phyloP scores from a whole-genome alignment of 2,113 vertebrate genomes.

The Saimiri boliviensis region DNA sequence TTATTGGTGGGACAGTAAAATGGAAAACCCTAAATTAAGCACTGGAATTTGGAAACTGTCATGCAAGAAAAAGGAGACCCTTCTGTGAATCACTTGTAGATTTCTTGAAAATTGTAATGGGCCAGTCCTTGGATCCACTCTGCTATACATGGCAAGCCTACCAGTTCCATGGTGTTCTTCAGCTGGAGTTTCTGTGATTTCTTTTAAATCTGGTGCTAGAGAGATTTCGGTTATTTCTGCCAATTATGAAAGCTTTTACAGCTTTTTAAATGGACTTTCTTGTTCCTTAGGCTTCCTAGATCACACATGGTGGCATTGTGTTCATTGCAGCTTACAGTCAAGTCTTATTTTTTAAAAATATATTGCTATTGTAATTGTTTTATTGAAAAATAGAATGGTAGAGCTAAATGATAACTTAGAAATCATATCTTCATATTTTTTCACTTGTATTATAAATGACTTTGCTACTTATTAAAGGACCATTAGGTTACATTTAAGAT shows the following conservation, averaged over 20 bases:
- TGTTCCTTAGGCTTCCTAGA: neutral
- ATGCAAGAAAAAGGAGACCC: neutral
- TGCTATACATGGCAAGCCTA: neutral
- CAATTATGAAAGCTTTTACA: neutral
- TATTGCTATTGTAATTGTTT: neutral
- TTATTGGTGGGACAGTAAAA: neutral
- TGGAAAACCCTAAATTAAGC: neutral
- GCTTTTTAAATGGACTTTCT: conserved; percentile 11
- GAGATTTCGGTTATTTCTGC: neutral
- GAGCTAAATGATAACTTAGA: neutral
- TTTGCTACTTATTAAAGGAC: conserved; percentile 19
- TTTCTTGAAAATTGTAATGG: neutral
- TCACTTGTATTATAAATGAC: neutral
- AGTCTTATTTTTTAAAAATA: neutral
- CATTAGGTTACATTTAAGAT: neutral
- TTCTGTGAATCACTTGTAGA: neutral
- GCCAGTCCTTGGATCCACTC: neutral
- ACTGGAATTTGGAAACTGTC: neutral
- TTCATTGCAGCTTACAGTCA: neutral
- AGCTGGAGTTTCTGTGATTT: neutral
- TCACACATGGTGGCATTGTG: neutral
- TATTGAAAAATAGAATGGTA: conserved; percentile 8
- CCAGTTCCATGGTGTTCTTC: neutral
- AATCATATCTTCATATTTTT: neutral
- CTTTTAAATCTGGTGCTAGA: neutral